Percentiles rank a stretch among this genome's conserved stretches.
Evolutionary conservation across 2,797 vertebrate species (phyloP).

Genomic region (Gambelia wislizenii): DNA sequence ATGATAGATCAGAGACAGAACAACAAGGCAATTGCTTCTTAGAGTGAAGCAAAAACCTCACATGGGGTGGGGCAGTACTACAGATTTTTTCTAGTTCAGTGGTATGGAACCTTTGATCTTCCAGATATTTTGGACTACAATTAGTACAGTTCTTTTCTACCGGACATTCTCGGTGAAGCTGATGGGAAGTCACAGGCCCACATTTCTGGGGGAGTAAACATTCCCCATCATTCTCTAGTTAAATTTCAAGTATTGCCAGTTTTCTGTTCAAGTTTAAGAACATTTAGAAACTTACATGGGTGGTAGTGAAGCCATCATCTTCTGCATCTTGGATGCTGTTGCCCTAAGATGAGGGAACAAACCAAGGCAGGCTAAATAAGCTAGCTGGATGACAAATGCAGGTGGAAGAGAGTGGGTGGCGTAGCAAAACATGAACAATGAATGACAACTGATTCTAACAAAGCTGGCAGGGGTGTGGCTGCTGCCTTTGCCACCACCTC

Average conservation of each 20-base stretch:
- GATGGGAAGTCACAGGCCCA: too few relatives aligned
- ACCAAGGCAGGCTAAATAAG: conserved; percentile 69
- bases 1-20: neutral
- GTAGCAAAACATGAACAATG: neutral
- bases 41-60: neutral
- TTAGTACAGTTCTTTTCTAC: too few relatives aligned
- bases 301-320: conserved; percentile 76
- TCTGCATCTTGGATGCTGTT: conserved; percentile 79
- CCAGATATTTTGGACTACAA: too few relatives aligned
- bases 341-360: conserved; percentile 75
- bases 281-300: conserved; percentile 76
- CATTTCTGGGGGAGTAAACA: too few relatives aligned
- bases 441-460: too few relatives aligned
- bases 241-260: conserved; percentile 37
- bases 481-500: too few relatives aligned
- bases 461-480: too few relatives aligned
- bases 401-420: too few relatives aligned
- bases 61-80: too few relatives aligned
- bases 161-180: too few relatives aligned
- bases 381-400: neutral
- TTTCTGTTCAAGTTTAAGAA: conserved; percentile 42
- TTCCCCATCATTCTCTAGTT: neutral
- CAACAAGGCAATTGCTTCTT: neutral
- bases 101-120: too few relatives aligned
- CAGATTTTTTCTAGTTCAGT: neutral